Base-by-base conservation (phyloP, 2,888 invertebrate genomes). In the Lochmaea capreae region DNA sequence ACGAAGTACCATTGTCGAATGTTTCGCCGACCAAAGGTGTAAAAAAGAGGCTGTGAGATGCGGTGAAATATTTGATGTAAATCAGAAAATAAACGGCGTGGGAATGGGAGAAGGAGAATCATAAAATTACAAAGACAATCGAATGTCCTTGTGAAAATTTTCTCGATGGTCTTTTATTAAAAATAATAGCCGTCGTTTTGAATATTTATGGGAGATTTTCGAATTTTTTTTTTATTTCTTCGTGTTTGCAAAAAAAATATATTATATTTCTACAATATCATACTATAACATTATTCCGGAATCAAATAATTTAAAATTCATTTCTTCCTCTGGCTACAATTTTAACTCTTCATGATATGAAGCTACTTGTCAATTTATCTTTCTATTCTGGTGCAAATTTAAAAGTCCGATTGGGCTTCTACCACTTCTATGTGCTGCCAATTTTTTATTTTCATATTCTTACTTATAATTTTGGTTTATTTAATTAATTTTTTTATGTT, bases 51-150 rank as follows among this genome's bases (percentile, higher is more conserved):
- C 33, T 43, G 81, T 78, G 77, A 77, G 80, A 72, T 75, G 77
- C 72, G 78, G 79, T 77, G 81, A 81, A 81, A 81, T 80, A 78
- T 74, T 78, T 75, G 77, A 74, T 69, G 79, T 80, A 80, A 79
- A 80, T 80, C 80, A 80, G 78, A 75, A 70, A 76, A 67, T 76
- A 78, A 68, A 26, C 49, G 72, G 65, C 72, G 68, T 52, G 52
- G 63, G 54, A 57, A 63, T 43, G 18, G 26, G 12, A 11, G n/a
- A 42, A 26, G 12, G 42, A 42, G 63, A 33, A 70, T 43, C 39
- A 43, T 39, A 54, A 70, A 70, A 70, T 70, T 63, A 63, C 33
- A 63, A 42, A 63, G 42, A 63, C 62, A 63, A 63, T 63, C 62
- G 62, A 43, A 43, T 43, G 62, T 63, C 43, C 18, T 63, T 63